Base-by-base conservation (phyloP, 92 coral and sea anemone genomes). In the Zoanthus sociatus region DNA sequence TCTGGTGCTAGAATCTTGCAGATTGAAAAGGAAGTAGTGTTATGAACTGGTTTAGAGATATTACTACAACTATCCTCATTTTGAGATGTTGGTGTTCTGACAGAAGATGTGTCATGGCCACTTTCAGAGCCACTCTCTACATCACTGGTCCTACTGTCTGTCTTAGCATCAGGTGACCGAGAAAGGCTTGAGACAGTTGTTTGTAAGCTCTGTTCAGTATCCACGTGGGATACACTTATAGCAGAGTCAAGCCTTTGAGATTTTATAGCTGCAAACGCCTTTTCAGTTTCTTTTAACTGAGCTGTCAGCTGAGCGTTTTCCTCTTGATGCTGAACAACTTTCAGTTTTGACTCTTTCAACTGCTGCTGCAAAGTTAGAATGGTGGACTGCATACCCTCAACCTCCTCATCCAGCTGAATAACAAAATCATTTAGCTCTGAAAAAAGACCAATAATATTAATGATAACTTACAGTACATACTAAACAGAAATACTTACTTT, bases 371-470 rank as follows among this genome's bases (percentile, higher is more conserved):
- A 93, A 30, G 99, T 90, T 93, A 97, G 88, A 71, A 97, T 97
- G 53, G 99, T 97, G 26, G 99, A 97, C 91, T 97, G 98, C 99
- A 97, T 97, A 30, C 99, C 99, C 86, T 97, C 99, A 6, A 97
- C 99, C 87, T 97, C 99, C 58, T 97, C 99, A 67, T 97, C 99
- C 69, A 97, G 89, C 72, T 97, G 99, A 82, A 97, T 95, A 31
- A 97, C 99, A 87, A 97, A 97, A 78, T 96, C 99, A 82, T 97
- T 97, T 83, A 97, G 91, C 87, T 97, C 99, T 97, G 86, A 58
- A 87, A 75, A 26, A 14, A 56, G 32, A 64, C 14, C 37, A 3
- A 69, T 13, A 45, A 73, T 7, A 17, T 7, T 17, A 18, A n/a
- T 75, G 16, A 74, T n/a, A 74, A 50, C 55, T 50, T 37, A 37